phyloP scores from a whole-genome alignment of 2,888 invertebrate genomes.

The Machimus rusticus region DNA sequence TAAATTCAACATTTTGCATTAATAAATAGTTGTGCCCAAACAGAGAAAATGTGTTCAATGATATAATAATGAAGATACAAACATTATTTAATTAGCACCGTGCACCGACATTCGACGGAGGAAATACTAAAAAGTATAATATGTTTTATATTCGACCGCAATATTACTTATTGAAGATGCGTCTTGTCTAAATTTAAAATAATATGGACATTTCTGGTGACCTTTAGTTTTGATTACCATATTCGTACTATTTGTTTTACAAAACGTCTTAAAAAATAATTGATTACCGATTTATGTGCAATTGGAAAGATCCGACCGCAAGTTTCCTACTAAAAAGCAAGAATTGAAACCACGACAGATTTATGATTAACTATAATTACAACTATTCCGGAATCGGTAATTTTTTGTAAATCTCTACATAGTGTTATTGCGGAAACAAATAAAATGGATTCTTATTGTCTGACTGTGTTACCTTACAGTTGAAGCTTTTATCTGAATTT shows the following conservation, averaged over 20 bases:
- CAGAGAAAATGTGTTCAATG: neutral
- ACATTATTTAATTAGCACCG: neutral
- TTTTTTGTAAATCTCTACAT: no score
- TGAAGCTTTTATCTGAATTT: no score
- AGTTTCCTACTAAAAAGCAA: neutral
- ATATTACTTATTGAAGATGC: neutral
- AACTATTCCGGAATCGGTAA: neutral
- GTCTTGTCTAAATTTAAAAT: neutral
- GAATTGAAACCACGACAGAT: neutral
- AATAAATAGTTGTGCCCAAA: neutral
- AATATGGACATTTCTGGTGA: no score
- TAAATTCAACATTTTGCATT: neutral
- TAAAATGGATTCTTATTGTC: neutral
- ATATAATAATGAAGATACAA: neutral
- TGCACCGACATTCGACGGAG: neutral
- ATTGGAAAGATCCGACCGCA: neutral
- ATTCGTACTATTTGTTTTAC: neutral
- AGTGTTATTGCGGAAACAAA: no score
- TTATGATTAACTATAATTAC: neutral
- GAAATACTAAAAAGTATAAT: neutral
- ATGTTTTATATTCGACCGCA: neutral
- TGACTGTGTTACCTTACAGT: neutral
- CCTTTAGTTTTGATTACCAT: no score
- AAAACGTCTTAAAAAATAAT: neutral
- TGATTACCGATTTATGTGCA: neutral